Percentiles rank a stretch among this genome's conserved stretches.
phyloP scores from a whole-genome alignment of 2,113 vertebrate genomes.

The Epinephelus cyanopodus region DNA sequence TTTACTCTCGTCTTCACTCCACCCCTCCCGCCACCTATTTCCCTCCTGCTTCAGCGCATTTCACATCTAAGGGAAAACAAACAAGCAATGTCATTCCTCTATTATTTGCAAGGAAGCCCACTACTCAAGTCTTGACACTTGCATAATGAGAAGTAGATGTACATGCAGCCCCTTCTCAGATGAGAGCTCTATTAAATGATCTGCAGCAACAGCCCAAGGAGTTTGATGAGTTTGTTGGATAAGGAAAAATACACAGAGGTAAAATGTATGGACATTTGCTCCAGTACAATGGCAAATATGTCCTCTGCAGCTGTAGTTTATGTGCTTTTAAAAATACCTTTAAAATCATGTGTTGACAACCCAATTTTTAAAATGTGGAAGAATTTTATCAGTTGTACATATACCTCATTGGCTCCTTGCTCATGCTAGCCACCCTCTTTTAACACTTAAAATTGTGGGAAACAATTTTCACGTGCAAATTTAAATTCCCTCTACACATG shows the following conservation, averaged over 20 bases:
- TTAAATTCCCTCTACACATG: conserved; percentile 3
- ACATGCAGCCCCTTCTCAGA: conserved; percentile 60
- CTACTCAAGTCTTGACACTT: conserved; percentile 71
- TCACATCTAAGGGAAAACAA: conserved; percentile 75
- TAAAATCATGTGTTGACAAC: conserved; percentile 3
- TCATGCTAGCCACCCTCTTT: neutral
- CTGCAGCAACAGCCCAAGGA: conserved; percentile 53
- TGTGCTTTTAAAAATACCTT: conserved; percentile 6
- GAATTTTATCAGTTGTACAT: neutral
- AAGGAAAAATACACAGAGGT: conserved; percentile 21
- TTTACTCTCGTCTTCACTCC: conserved; percentile 32
- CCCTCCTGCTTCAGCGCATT: conserved; percentile 65
- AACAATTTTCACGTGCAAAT: conserved; percentile 6
- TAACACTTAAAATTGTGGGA: neutral
- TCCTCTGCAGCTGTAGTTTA: conserved; percentile 17
- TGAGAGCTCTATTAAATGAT: conserved; percentile 71
- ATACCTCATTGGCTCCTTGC: neutral
- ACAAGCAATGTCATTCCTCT: conserved; percentile 75
- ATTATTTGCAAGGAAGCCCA: conserved; percentile 71
- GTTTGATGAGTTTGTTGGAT: conserved; percentile 44
- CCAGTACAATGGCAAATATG: conserved; percentile 1
- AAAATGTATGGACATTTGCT: conserved; percentile 12
- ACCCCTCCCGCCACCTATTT: conserved; percentile 37
- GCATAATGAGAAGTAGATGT: conserved; percentile 76
- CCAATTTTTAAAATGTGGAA: neutral